A percentile compares a stretch with the other conserved stretches of the same genome.
phyloP scores from a whole-genome alignment of 2,888 invertebrate genomes.

The Thereva nobilitata region DNA sequence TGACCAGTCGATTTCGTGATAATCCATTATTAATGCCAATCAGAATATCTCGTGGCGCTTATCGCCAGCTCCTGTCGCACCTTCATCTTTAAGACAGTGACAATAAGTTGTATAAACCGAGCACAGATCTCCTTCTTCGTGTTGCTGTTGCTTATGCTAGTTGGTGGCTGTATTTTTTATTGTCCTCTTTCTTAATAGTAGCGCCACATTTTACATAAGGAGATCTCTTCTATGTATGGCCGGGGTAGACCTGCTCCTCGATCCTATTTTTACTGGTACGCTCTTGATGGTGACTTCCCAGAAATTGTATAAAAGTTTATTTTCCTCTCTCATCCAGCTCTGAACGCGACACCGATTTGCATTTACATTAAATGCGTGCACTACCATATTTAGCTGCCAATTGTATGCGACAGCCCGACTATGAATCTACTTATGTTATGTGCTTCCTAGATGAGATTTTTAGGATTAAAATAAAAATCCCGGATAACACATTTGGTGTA shows the following conservation, averaged over 20 bases:
- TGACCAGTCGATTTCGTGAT: conserved; percentile 56
- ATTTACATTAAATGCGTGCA: conserved; percentile 38
- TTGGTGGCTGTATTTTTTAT: background rate
- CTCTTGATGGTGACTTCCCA: background rate
- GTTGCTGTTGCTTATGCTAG: no score
- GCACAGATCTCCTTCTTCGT: no score
- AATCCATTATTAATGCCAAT: conserved; percentile 60
- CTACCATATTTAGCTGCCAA: conserved; percentile 34
- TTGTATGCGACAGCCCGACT: conserved; percentile 28
- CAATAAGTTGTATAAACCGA: conserved; percentile 17
- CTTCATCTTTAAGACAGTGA: conserved; percentile 14
- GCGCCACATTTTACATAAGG: conserved; percentile 24
- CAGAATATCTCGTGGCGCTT: conserved; percentile 48
- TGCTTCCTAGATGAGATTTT: conserved; percentile 28
- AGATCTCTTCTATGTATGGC: background rate
- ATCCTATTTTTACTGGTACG: conserved; percentile 20
- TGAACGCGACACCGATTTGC: conserved; percentile 33
- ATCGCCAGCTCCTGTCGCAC: conserved; percentile 27
- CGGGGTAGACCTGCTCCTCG: conserved; percentile 15
- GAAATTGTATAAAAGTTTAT: conserved; percentile 23
- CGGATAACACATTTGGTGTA: no score
- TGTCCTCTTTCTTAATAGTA: conserved; percentile 6
- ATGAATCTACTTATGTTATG: conserved; percentile 8
- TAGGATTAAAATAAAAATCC: background rate
- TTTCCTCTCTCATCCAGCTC: conserved; percentile 6